Percentiles rank a stretch among this genome's conserved stretches.
Conservation (phyloP, 2,888 invertebrate species). For the Drosophila histrio region DNA sequence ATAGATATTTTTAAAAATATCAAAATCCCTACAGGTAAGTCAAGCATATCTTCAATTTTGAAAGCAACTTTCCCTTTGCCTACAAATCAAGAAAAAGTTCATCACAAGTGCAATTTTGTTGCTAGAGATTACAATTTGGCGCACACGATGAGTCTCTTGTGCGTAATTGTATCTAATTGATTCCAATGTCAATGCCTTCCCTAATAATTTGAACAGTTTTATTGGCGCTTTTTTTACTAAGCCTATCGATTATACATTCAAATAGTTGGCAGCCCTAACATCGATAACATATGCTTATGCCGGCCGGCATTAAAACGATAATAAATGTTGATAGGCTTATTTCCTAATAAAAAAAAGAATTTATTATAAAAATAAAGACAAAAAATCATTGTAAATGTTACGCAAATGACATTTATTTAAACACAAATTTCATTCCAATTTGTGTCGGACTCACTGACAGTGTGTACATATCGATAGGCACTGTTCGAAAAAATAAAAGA, state of each 20-base stretch:
- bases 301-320: constrained; percentile 36
- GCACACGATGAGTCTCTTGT: no score
- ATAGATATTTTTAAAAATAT: no score
- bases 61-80: no score
- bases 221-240: not conserved
- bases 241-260: constrained; percentile 3
- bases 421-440: not conserved
- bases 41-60: no score
- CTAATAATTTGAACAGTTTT: not conserved
- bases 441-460: not conserved
- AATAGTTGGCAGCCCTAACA: constrained; percentile 26
- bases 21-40: no score
- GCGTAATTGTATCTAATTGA: no score
- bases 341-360: not conserved
- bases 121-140: no score
- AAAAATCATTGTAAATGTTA: not conserved
- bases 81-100: no score
- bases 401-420: not conserved
- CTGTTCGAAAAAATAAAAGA: constrained; percentile 15
- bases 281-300: not conserved
- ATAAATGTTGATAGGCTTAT: not conserved
- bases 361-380: not conserved
- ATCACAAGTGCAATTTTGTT: no score
- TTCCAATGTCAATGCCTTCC: no score
- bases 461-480: constrained; percentile 34